Evolutionary conservation across 2,888 invertebrate species (phyloP), one percentile per base, ranked within the genome.

Genomic region (Venustoraphidia nigricollis): DNA sequence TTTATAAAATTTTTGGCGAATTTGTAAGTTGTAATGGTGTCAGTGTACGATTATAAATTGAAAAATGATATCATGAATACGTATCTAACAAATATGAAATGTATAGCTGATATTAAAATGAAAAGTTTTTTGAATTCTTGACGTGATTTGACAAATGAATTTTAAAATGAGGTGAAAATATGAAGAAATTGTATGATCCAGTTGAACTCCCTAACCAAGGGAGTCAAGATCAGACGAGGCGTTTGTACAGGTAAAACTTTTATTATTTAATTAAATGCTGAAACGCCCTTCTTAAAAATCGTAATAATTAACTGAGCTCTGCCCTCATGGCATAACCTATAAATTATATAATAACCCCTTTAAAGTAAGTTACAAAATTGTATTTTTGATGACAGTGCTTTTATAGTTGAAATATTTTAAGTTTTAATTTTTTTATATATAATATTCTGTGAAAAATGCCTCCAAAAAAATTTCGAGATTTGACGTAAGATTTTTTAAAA

Each of bases 181-280:
- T 75, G 75, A 75, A 71, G 68, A 74, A 70, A 62, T 63, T 63
- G 56, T 70, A 68, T 58, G 72, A 68, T 64, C 63, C 68, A 57
- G 63, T 67, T 58, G 68, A 68, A 61, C 71, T 72, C 62, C 67
- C 64, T 56, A 70, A 69, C 59, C 66, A 69, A 57, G 74, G 73
- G 60, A 67, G 68, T 60, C 70, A 71, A 56, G 75, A 75, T 58
- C 65, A 70, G 58, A 69, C 73, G 49, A 72, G 70, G 63, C 73
- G 73, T 62, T 65, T 75, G 57, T 73, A 73, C 65, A 72, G 72
- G 76, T 75, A 59, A 57, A 63, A 56, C 53, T 55, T 50, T 46
- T 49, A 27, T 27, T 27, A 6, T 27, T 27, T 27, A 6, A 27
- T 27, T 27, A 27, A 27, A 3, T 27, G 6, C 27, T 27, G 27